Evolutionary conservation across 2,888 invertebrate genomes (phyloP), one percentile per base, ranked within the genome.

Genomic region (Eupelmus urozonus): DNA sequence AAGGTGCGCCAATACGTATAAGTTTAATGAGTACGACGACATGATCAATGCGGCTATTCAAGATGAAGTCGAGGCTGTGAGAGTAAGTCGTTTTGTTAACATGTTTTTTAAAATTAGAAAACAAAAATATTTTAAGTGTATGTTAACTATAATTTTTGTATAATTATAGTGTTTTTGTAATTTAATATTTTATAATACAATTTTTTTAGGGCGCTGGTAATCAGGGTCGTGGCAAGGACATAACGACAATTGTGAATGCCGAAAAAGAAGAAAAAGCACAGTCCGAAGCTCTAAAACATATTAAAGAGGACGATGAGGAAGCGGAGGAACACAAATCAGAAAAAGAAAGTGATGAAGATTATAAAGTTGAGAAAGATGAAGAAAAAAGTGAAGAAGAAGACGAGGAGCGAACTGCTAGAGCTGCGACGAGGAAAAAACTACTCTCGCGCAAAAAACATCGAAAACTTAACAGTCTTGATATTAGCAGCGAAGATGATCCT

Each of bases 1-100:
- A 20, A 91, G 94, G 0, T 94, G 95, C 86, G 93, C 96, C 59
- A 95, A 95, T 82, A 95, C 96, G 16, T 95, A 96, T 86, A 93
- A 95, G 81, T 95, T 97, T 84, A 96, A 96, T 87, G 98, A 98
- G 89, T 99, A 96, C 90, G 99, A 99, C 88, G 96, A 98, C 40
- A 93, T 98, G 88, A 98, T 99, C 84, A 96, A 97, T 88, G 96
- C 96, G 53, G 98, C 98, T 11, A 94, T 97, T 82, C 87, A 94
- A 91, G 94, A 94, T 83, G 95, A 96, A 86, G 93, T 95, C 86
- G 93, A 93, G 55, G 93, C 94, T 3, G 94, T 93, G 3, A 70
- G 72, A 59, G 80, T 78, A 49, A 71, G 66, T n/a, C n/a, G n/a
- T n/a, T n/a, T n/a, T n/a, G n/a, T n/a, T n/a, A n/a, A n/a, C 42